Evolutionary conservation across 2,797 vertebrate species (phyloP), one percentile per base, ranked within the genome.

Genomic region (Sparidentex hasta): DNA sequence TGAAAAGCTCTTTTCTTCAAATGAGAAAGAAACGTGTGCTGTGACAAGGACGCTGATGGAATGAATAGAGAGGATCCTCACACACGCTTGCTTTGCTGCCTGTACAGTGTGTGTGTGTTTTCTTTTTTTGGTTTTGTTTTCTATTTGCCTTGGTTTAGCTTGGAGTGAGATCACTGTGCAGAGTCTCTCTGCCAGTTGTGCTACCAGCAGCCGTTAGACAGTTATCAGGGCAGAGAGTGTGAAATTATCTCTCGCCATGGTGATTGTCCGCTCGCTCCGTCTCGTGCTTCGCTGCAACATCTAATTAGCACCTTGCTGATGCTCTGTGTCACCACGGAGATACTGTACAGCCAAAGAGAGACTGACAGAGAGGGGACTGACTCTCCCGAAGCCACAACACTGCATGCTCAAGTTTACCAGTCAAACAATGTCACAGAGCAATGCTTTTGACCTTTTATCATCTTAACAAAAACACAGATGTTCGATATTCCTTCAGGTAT

Each of bases 161-260:
- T 56, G 50, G 55, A 83, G 27, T 57, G 74, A 84, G 82, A 88
- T 86, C 74, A 81, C 79, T 55, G 69, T 83, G 85, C 65, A 57
- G 67, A 71, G 67, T 76, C 74, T 57, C 74, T 76, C 63, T 66
- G 84, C 72, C 78, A 82, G 82, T 85, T 81, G 77, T 88, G 79
- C 85, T 85, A 90, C 62, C 70, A 90, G 85, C 84, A 83, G 79
- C 82, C 27, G 71, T 80, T 81, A 59, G 83, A 87, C 84, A 82
- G 83, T 92, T 91, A 93, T 92, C 88, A 76, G 90, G 73, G 81
- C 89, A 91, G 47, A 78, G 78, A 87, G 91, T 93, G 92, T 92
- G 92, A 93, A 93, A 94, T 93, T 85, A 92, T 93, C 83, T 91
- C 87, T 90, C 86, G 80, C 80, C 29, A 41, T 69, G 61, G 64